Evolutionary conservation across 1,140 invertebrate genomes (phyloP), one percentile per base, ranked within the genome.

Genomic region (Lerema accius): DNA sequence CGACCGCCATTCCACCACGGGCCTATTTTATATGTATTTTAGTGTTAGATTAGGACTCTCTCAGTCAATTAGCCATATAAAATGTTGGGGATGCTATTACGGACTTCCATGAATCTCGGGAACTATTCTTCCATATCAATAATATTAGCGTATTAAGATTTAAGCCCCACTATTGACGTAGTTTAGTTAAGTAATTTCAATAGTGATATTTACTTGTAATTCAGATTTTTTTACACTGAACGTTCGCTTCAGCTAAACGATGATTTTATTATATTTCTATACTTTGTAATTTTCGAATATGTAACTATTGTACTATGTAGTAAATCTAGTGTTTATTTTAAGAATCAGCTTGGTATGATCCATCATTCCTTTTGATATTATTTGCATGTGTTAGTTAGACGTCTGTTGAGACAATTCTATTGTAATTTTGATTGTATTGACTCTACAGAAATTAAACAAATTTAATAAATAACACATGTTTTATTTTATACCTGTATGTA

Each of bases 11-110:
- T 17, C 48, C 46, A 51, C 35, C 58, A 37, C n/a, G 51, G 63
- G 63, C 43, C 63, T 65, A 39, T 42, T 50, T 13, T 28, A 39
- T 64, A 67, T 65, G 37, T 68, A 65, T 50, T 65, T 66, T 59
- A 71, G 58, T 50, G 40, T 50, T 74, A 74, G 65, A 23, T 61
- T 69, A 76, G 66, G 62, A 65, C 67, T 61, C 63, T 70, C 50
- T 66, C 69, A 82, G 80, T 80, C 77, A 82, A 72, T 70, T 72
- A 79, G 79, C 76, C 79, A 81, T 81, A 78, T 76, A 61, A 67
- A 61, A 49, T 63, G 60, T 45, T 64, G 28, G 32, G 28, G 17
- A 55, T 55, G 15, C 35, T 43, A 45, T 58, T 58, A 19, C n/a
- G 53, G 63, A 72, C 66, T 69, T 69, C 63, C 64, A 67, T n/a